A percentile compares a stretch with the other conserved stretches of the same genome.
Evolutionary conservation across 2,113 vertebrate genomes (phyloP).

Genomic region (Blennius ocellaris): DNA sequence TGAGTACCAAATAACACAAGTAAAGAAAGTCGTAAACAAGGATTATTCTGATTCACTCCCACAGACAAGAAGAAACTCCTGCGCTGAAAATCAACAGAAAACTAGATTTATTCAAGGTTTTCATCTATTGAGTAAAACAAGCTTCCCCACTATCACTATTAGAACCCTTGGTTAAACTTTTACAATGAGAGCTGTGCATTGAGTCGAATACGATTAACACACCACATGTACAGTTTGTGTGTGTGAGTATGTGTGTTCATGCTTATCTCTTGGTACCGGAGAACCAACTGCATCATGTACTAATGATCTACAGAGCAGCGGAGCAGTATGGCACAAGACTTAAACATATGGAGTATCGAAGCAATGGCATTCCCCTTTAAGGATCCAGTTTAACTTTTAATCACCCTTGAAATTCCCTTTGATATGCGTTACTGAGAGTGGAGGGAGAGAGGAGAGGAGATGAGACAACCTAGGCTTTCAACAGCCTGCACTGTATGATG

Average conservation of each 20-base stretch:
- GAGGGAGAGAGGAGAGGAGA: constrained; percentile 43
- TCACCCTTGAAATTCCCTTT: constrained; percentile 77
- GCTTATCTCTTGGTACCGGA: not conserved
- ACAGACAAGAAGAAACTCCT: not conserved
- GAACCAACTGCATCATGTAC: not conserved
- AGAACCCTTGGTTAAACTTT: not conserved
- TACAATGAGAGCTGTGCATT: not conserved
- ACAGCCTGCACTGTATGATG: constrained; percentile 47
- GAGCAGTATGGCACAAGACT: constrained; percentile 8
- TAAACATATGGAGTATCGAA: constrained; percentile 20
- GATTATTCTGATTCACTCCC: constrained; percentile 6
- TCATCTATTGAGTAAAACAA: too few species aligned
- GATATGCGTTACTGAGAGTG: constrained; percentile 59
- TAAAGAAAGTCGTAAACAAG: constrained; percentile 23
- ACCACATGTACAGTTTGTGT: not conserved
- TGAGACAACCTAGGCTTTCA: constrained; percentile 59
- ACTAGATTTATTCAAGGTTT: not conserved
- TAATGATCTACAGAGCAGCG: constrained; percentile 22
- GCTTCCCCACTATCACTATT: too few species aligned
- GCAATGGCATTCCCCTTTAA: constrained; percentile 44
- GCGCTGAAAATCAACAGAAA: not conserved
- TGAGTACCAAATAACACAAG: constrained; percentile 32
- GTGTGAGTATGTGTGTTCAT: not conserved
- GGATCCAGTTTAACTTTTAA: constrained; percentile 77
- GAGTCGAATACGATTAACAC: not conserved